Conservation (phyloP, 2,888 invertebrate genomes). For the Ditula angustiorana region DNA sequence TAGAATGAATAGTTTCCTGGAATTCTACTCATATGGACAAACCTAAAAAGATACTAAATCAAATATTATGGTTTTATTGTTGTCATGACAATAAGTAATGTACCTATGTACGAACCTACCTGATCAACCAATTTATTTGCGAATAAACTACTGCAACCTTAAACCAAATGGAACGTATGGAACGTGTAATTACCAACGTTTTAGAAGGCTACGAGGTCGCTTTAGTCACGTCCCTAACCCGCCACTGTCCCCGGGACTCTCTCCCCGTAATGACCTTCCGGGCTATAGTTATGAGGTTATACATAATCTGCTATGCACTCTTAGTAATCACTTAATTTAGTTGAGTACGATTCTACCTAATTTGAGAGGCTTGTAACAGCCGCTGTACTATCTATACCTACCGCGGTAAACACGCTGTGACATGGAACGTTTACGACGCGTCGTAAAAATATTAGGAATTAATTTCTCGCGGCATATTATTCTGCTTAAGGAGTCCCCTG, state of each 20-base stretch:
- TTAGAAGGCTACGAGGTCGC: not conserved
- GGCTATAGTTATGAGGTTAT: slow-evolving; percentile 23
- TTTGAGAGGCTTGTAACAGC: not conserved
- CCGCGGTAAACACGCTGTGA: slow-evolving; percentile 3
- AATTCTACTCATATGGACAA: no score
- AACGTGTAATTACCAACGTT: slow-evolving; percentile 19
- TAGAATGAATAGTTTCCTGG: no score
- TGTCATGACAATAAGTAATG: no score
- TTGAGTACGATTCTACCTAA: slow-evolving; percentile 29
- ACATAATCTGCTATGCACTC: slow-evolving; percentile 35
- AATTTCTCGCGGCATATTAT: slow-evolving; percentile 27
- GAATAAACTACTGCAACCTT: not conserved
- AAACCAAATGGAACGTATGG: not conserved
- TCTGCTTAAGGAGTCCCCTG: slow-evolving; percentile 7
- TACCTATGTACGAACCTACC: not conserved
- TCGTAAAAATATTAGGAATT: slow-evolving; percentile 36
- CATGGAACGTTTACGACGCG: slow-evolving; percentile 20
- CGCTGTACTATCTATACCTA: not conserved
- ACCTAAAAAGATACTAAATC: no score
- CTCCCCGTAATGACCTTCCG: slow-evolving; percentile 22
- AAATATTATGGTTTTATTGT: no score
- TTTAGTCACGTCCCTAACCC: slow-evolving; percentile 22
- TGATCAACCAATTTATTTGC: slow-evolving; percentile 9
- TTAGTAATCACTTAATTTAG: slow-evolving; percentile 38
- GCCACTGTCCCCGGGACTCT: slow-evolving; percentile 11